Evolutionary conservation across 2,888 invertebrate genomes (phyloP).

Genomic region (Frankliniella intonsa): DNA sequence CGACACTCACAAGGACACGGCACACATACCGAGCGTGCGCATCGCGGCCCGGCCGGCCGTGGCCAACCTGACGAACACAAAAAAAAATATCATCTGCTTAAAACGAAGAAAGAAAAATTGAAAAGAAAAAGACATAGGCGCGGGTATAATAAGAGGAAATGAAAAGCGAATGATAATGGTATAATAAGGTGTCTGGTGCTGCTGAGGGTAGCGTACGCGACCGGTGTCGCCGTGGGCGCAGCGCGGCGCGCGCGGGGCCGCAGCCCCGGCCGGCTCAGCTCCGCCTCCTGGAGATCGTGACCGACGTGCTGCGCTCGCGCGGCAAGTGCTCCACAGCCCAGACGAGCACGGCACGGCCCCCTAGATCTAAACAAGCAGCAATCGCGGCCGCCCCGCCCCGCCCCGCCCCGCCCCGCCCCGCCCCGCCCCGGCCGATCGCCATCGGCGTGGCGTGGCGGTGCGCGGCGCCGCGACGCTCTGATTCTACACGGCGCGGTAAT

Average conservation of each 20-base stretch:
- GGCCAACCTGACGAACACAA: too few species aligned
- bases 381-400: not conserved
- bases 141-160: too few species aligned
- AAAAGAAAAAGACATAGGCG: too few species aligned
- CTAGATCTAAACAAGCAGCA: slow-evolving; percentile 19
- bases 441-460: not conserved
- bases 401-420: too few species aligned
- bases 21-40: too few species aligned
- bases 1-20: not conserved
- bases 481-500: slow-evolving; percentile 23
- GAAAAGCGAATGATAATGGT: too few species aligned
- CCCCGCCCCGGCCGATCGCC: too few species aligned
- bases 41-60: too few species aligned
- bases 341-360: not conserved
- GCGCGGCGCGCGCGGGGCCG: not conserved
- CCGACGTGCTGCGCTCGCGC: not conserved
- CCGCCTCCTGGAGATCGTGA: slow-evolving; percentile 5
- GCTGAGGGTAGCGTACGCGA: not conserved
- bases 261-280: too few species aligned
- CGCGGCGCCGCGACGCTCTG: not conserved
- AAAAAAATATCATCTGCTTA: too few species aligned
- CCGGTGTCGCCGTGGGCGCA: not conserved
- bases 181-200: too few species aligned
- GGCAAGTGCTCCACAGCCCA: not conserved
- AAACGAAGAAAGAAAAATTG: too few species aligned